Percentiles rank a stretch among this genome's conserved stretches.
Conservation (phyloP, 2,888 invertebrate genomes). For the Heliconius erato region DNA sequence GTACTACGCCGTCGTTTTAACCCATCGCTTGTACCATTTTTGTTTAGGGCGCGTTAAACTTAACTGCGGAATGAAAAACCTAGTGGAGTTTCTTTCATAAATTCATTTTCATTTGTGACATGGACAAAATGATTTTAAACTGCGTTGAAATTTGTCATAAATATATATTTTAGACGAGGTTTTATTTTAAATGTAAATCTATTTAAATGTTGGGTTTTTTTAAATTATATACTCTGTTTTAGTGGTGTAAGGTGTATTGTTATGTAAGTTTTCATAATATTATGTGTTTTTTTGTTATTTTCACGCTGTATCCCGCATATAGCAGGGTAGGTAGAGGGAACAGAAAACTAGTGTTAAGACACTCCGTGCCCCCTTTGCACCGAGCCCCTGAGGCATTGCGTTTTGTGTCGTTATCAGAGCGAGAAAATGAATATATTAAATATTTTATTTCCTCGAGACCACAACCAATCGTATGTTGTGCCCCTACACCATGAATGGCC, state of each 20-base stretch:
- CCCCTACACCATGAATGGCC: too few species aligned
- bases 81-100: constrained; percentile 44
- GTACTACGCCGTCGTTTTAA: constrained; percentile 60
- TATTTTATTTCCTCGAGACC: too few species aligned
- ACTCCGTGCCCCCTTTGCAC: too few species aligned
- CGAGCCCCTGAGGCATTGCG: too few species aligned
- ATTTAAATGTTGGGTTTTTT: neutral
- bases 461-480: too few species aligned
- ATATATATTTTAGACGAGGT: constrained; percentile 4
- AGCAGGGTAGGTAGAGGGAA: too few species aligned
- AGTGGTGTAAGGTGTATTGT: neutral
- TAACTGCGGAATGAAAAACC: constrained; percentile 52
- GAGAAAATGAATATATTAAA: too few species aligned
- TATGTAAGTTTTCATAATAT: too few species aligned
- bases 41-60: constrained; percentile 63
- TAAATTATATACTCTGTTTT: constrained; percentile 7
- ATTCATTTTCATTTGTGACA: constrained; percentile 41
- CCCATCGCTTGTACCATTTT: constrained; percentile 64
- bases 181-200: constrained; percentile 14
- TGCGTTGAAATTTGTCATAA: constrained; percentile 17
- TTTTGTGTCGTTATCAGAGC: too few species aligned
- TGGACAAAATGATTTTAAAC: constrained; percentile 39
- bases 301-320: too few species aligned
- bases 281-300: too few species aligned
- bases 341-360: too few species aligned